phyloP scores from a whole-genome alignment of 2,888 invertebrate species.

The Trachelus tabidus region DNA sequence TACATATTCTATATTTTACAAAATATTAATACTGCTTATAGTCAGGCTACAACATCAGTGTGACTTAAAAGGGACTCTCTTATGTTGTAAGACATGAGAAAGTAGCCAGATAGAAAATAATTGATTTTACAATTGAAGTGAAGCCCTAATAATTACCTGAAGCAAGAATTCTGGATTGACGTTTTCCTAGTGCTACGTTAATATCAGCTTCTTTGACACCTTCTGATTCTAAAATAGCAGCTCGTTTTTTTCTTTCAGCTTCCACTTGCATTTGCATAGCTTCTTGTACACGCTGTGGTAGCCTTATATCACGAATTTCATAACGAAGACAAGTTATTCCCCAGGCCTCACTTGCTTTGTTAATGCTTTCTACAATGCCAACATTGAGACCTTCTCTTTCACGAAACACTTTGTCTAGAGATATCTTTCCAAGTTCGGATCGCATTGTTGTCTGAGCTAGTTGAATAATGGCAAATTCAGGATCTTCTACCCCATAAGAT shows the following conservation, averaged over 20 bases:
- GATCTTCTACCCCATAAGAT: slow-evolving; percentile 98
- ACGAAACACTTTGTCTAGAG: slow-evolving; percentile 94
- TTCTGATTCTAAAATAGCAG: slow-evolving; percentile 97
- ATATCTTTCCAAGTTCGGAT: slow-evolving; percentile 97
- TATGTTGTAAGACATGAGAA: no score
- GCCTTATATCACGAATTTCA: slow-evolving; percentile 91
- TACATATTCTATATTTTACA: no score
- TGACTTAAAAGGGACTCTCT: no score
- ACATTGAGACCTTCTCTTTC: slow-evolving; percentile 97
- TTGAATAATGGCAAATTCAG: slow-evolving; percentile 99
- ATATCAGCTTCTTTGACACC: slow-evolving; percentile 92
- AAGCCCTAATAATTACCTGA: slow-evolving; percentile 72
- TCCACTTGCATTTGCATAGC: slow-evolving; percentile 99
- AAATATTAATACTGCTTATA: no score
- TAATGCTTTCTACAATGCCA: slow-evolving; percentile 94
- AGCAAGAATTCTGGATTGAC: slow-evolving; percentile 89
- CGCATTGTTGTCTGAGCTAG: slow-evolving; percentile 99
- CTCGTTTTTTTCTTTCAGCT: slow-evolving; percentile 96
- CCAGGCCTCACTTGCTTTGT: slow-evolving; percentile 98
- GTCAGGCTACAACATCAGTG: no score
- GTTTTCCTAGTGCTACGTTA: slow-evolving; percentile 97
- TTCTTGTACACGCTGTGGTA: slow-evolving; percentile 93
- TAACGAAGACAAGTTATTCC: slow-evolving; percentile 96
- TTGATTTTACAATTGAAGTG: no score
- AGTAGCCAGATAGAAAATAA: no score